phyloP scores from a whole-genome alignment of 2,888 invertebrate genomes.

The Onthophagus sagittarius region DNA sequence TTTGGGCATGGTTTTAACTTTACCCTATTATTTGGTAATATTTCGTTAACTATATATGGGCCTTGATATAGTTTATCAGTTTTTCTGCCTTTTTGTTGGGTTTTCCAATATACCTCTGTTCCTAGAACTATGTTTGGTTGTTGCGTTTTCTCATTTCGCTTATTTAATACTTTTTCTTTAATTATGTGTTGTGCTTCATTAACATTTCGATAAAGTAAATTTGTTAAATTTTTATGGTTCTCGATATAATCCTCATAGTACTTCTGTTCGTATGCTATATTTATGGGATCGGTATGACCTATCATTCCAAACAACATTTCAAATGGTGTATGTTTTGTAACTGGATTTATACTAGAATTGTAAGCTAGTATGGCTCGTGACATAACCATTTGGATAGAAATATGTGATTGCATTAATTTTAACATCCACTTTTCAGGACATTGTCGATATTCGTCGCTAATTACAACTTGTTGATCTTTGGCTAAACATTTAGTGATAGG shows the following conservation, averaged over 20 bases:
- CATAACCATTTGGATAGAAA: neutral
- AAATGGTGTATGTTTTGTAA: neutral
- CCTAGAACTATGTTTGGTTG: too few species aligned
- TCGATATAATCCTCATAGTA: conserved; percentile 8
- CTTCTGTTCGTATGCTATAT: conserved; percentile 8
- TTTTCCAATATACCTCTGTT: too few species aligned
- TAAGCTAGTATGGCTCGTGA: neutral
- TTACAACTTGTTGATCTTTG: conserved; percentile 11
- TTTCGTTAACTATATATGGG: neutral
- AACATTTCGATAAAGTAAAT: neutral
- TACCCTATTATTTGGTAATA: neutral
- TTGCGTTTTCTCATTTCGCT: neutral
- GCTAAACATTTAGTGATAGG: conserved; percentile 30
- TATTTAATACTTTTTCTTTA: neutral
- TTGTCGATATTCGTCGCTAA: neutral
- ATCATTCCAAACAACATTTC: conserved; percentile 11
- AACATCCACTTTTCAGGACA: conserved; percentile 22
- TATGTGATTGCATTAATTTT: neutral
- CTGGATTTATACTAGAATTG: conserved; percentile 11
- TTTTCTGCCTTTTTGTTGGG: too few species aligned
- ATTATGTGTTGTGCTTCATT: too few species aligned
- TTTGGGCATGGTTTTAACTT: neutral
- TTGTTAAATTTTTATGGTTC: conserved; percentile 1
- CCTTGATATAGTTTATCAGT: too few species aligned
- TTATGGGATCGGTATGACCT: conserved; percentile 11